Evolutionary conservation across 2,113 vertebrate species (phyloP), one percentile per base, ranked within the genome.

Genomic region (Pleuronectes platessa): DNA sequence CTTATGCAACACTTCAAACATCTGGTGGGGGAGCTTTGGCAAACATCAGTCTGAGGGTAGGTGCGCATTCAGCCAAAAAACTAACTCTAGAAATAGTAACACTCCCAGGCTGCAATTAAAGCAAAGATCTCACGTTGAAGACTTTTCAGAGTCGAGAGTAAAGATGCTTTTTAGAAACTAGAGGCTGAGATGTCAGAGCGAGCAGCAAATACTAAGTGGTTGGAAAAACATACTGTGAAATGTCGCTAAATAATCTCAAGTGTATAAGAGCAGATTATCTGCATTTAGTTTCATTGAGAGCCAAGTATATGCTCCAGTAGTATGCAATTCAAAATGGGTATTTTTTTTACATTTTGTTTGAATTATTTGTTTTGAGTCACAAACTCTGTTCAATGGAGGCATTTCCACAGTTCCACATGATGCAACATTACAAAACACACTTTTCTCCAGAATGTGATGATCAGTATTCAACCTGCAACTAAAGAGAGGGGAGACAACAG

Each of bases 81-180:
- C 54, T 61, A 26, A 66, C 63, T 59, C 83, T 75, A 62, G 73
- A 90, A 90, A 90, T 92, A 89, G 90, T 71, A 89, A 86, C 87
- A 86, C 77, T 83, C 74, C 63, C 65, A 89, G 73, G 86, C 80
- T 85, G 81, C 87, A 89, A 89, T 90, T 92, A 87, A 92, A 92
- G 76, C 70, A 59, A 78, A 79, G 68, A 69, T 87, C 81, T 75
- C 61, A 17, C 68, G 78, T 42, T 59, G 58, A 88, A 75, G 80
- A 87, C 71, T 81, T 82, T 79, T 37, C 82, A 68, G 84, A 87
- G 66, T 84, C 66, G 14, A 71, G 61, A 56, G 21, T 56, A 55
- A 81, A 59, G 75, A 66, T 70, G 67, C 61, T 82, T 58, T 79
- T 70, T 54, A 51, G 55, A 78, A 84, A 79, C 17, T 42, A 56